Evolutionary conservation across 2,888 invertebrate species (phyloP).

Genomic region (Zygogramma bicolorata): DNA sequence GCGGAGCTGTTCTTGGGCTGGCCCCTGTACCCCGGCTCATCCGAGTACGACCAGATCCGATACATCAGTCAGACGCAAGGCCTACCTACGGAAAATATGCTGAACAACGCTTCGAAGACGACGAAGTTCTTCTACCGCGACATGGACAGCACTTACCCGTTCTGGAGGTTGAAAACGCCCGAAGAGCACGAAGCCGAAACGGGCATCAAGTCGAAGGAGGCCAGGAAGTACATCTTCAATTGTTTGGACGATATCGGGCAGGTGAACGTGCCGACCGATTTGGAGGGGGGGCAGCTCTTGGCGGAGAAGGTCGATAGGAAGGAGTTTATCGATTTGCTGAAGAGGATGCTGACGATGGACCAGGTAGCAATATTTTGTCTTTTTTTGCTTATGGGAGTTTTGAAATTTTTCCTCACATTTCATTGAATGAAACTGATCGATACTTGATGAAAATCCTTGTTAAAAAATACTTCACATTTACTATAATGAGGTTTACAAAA

Average conservation of each 20-base stretch:
- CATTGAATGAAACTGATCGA: too few relatives aligned
- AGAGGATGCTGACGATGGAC: slow-evolving; percentile 98
- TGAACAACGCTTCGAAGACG: slow-evolving; percentile 96
- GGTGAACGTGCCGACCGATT: slow-evolving; percentile 96
- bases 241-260: slow-evolving; percentile 98
- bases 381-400: slow-evolving; percentile 1
- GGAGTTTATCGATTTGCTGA: slow-evolving; percentile 97
- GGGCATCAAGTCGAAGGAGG: slow-evolving; percentile 98
- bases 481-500: too few relatives aligned
- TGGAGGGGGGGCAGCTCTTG: slow-evolving; percentile 95
- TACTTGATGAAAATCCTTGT: too few relatives aligned
- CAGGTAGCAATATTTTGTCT: slow-evolving; percentile 75
- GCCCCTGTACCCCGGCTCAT: slow-evolving; percentile 99
- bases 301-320: slow-evolving; percentile 97
- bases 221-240: slow-evolving; percentile 99
- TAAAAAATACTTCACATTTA: too few relatives aligned
- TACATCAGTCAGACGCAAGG: slow-evolving; percentile 85
- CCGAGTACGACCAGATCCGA: slow-evolving; percentile 98
- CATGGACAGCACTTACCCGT: slow-evolving; percentile 90
- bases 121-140: slow-evolving; percentile 98
- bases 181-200: slow-evolving; percentile 99
- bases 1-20: slow-evolving; percentile 99
- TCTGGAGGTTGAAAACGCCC: slow-evolving; percentile 91
- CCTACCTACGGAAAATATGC: slow-evolving; percentile 97
- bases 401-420: too few relatives aligned